phyloP scores from a whole-genome alignment of 1,140 invertebrate species.

The Rhopalosiphum padi region DNA sequence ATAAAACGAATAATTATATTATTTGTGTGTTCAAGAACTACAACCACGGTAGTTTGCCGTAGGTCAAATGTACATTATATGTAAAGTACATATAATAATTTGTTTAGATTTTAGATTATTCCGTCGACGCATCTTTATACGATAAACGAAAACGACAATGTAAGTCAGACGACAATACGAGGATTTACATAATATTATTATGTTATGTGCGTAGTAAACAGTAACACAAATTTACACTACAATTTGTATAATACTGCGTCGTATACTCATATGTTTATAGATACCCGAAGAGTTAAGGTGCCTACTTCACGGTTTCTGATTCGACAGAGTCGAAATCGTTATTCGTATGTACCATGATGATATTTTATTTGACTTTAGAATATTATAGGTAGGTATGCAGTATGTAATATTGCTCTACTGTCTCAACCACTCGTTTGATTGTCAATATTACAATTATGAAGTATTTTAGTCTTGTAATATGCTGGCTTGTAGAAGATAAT shows the following conservation, averaged over 20 bases:
- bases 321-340: not conserved
- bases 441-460: too few species aligned
- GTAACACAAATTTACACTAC: not conserved
- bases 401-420: too few species aligned
- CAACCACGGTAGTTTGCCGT: not conserved
- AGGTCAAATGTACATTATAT: not conserved
- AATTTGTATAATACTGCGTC: not conserved
- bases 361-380: too few species aligned
- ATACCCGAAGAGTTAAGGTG: not conserved
- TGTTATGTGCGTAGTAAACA: not conserved
- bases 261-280: not conserved
- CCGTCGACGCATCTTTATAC: not conserved
- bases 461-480: too few species aligned
- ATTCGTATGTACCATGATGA: too few species aligned
- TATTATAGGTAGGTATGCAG: too few species aligned
- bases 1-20: not conserved
- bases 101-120: constrained; percentile 18
- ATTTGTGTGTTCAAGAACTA: not conserved
- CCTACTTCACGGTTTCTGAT: not conserved
- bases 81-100: not conserved
- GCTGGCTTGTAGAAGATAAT: too few species aligned
- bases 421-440: too few species aligned
- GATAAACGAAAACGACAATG: not conserved
- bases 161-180: not conserved
- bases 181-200: not conserved